Conservation (phyloP, 2,888 invertebrate genomes). For the Eupithecia pulchellata region DNA sequence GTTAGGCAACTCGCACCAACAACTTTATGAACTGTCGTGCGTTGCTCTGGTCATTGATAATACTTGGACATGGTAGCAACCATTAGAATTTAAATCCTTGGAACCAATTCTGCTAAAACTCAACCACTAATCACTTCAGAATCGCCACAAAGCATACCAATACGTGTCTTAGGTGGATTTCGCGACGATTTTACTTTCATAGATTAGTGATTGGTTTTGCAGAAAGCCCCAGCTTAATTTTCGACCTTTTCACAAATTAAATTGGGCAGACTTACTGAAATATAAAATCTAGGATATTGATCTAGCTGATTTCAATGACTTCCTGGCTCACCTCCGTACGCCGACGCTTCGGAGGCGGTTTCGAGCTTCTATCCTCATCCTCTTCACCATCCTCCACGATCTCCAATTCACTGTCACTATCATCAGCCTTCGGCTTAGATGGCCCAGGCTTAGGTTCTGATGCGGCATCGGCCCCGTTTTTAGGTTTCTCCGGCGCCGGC, state of each 20-base stretch:
- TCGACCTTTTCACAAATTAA: neutral
- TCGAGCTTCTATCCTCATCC: constrained; percentile 53
- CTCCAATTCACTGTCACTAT: constrained; percentile 81
- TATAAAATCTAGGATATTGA: neutral
- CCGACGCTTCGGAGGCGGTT: constrained; percentile 71
- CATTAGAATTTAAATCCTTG: neutral
- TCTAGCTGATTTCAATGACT: constrained; percentile 75
- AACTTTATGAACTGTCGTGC: neutral
- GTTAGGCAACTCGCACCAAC: neutral
- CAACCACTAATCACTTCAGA: neutral
- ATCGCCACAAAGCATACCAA: too few species aligned
- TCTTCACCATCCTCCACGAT: constrained; percentile 79
- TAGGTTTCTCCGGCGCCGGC: constrained; percentile 65
- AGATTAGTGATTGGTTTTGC: neutral
- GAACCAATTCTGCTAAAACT: neutral
- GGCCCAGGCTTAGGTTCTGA: constrained; percentile 78
- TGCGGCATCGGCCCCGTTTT: constrained; percentile 63
- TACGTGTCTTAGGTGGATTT: too few species aligned
- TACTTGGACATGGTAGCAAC: neutral
- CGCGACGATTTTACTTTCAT: neutral
- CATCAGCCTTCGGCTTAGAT: constrained; percentile 62
- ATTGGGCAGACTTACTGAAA: neutral
- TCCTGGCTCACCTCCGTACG: constrained; percentile 68
- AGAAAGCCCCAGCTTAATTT: neutral
- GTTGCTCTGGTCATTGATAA: neutral